Evolutionary conservation across 2,113 vertebrate genomes (phyloP).

Genomic region (Eptesicus fuscus): DNA sequence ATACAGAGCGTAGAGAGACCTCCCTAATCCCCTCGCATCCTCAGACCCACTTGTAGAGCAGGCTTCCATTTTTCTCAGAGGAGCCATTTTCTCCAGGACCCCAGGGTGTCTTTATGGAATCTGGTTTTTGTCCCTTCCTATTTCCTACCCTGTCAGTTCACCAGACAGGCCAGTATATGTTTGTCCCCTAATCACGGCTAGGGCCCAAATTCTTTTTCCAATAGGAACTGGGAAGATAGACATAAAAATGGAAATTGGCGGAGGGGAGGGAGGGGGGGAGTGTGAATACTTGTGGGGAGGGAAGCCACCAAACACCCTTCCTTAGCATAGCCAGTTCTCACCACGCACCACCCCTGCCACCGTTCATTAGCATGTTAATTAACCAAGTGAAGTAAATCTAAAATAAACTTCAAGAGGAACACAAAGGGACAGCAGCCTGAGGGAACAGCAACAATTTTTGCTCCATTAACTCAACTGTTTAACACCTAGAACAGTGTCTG

Average conservation of each 20-base stretch:
- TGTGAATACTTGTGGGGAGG: background rate
- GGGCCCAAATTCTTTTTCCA: background rate
- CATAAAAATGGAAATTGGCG: background rate
- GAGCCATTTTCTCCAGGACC: background rate
- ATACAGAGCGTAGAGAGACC: background rate
- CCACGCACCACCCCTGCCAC: background rate
- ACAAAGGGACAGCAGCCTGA: background rate
- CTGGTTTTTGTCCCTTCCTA: background rate
- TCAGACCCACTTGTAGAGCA: background rate
- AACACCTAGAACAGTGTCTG: conserved; percentile 34
- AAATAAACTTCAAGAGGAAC: conserved; percentile 21
- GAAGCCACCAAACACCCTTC: too few species aligned
- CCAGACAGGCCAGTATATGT: background rate
- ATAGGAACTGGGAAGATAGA: background rate
- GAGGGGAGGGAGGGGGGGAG: too few species aligned
- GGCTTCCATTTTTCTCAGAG: background rate
- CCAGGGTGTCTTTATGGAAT: background rate
- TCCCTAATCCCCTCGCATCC: background rate
- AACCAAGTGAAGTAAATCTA: background rate
- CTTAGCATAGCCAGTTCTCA: background rate
- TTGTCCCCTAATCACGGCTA: background rate
- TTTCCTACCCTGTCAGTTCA: background rate
- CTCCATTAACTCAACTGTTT: conserved; percentile 10
- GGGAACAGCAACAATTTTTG: background rate
- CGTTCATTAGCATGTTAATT: background rate